Evolutionary conservation across 2,888 invertebrate species (phyloP).

Genomic region (Microctonus aethiopoides): DNA sequence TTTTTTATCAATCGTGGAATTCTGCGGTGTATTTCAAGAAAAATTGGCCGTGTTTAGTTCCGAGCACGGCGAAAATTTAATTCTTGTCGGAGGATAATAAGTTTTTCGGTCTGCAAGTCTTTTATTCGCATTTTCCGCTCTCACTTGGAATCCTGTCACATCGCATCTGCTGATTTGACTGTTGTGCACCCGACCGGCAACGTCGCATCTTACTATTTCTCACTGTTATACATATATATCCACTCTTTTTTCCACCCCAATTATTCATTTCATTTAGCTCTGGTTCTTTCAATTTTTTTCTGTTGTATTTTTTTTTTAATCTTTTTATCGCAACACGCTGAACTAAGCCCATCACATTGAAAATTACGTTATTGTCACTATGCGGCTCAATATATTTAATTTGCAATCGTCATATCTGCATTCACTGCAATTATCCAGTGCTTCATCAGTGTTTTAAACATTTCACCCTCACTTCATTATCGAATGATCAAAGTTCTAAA

Average conservation of each 20-base stretch:
- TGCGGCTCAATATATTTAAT: slow-evolving; percentile 18
- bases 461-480: slow-evolving; percentile 21
- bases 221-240: slow-evolving; percentile 20
- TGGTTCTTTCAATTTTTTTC: slow-evolving; percentile 11
- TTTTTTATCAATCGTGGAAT: neutral
- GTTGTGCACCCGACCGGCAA: slow-evolving; percentile 20
- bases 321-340: slow-evolving; percentile 6
- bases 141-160: slow-evolving; percentile 7
- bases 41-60: slow-evolving; percentile 19
- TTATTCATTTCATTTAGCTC: neutral
- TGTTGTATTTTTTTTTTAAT: slow-evolving; percentile 16
- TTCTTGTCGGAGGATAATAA: slow-evolving; percentile 40
- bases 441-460: neutral
- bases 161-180: slow-evolving; percentile 40
- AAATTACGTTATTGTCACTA: slow-evolving; percentile 37
- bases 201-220: slow-evolving; percentile 24
- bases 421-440: neutral
- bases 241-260: slow-evolving; percentile 4
- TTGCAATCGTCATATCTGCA: neutral
- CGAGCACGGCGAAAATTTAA: slow-evolving; percentile 5
- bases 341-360: slow-evolving; percentile 17
- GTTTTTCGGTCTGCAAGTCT: slow-evolving; percentile 30
- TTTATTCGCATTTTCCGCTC: slow-evolving; percentile 8
- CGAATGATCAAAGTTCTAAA: slow-evolving; percentile 2
- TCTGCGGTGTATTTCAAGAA: neutral